phyloP scores from a whole-genome alignment of 2,888 invertebrate species.

The Cantharis nigra region DNA sequence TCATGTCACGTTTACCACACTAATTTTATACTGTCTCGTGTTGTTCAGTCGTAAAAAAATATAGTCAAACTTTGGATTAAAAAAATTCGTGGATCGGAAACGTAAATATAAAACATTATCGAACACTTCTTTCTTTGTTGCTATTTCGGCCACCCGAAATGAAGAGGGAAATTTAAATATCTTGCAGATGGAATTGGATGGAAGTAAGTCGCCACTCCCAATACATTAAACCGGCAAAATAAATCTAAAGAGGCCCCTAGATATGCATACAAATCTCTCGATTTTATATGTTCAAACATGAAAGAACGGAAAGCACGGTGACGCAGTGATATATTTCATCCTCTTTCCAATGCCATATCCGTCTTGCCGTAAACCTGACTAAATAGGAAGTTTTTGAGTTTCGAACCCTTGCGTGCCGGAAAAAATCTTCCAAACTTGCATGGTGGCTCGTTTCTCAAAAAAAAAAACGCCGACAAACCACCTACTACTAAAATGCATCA shows the following conservation, averaged over 20 bases:
- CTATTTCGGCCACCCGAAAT: not conserved
- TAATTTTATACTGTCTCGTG: not conserved
- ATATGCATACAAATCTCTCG: not conserved
- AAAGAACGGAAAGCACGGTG: not conserved
- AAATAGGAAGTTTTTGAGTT: not conserved
- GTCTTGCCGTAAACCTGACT: not conserved
- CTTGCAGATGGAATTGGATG: not conserved
- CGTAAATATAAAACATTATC: not conserved
- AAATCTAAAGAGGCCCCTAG: not conserved
- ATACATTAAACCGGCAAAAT: not conserved
- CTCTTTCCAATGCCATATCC: not conserved
- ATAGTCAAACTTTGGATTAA: not conserved
- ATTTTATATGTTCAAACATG: not conserved
- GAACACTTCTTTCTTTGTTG: not conserved
- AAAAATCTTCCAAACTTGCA: not conserved
- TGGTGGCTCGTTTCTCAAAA: not conserved
- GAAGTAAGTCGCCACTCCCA: not conserved
- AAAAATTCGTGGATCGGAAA: not conserved
- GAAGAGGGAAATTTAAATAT: not conserved
- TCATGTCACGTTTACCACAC: not conserved
- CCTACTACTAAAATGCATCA: not conserved
- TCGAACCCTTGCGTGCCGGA: not conserved
- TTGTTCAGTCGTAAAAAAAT: not conserved
- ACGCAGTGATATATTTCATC: not conserved
- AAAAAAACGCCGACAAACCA: not conserved